Evolutionary conservation across 2,113 vertebrate genomes (phyloP), one percentile per base, ranked within the genome.

Genomic region (Hiodon tergisus): DNA sequence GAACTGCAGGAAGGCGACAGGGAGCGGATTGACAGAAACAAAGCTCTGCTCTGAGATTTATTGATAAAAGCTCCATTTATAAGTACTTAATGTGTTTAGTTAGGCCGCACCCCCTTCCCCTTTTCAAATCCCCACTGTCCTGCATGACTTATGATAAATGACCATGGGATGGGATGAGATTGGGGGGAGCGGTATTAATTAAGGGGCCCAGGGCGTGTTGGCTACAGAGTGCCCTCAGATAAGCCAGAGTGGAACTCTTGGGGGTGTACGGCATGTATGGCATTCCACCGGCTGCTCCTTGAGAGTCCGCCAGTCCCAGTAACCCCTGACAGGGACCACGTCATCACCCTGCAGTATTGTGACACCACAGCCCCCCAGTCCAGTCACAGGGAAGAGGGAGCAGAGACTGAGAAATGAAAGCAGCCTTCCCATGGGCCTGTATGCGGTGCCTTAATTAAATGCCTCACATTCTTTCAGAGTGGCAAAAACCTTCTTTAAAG

Each of bases 371-470:
- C 82, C 87, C 84, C 87, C 80, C 86, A 83, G 86, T 85, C 87
- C 76, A 81, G 83, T 85, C 81, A 81, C 80, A 78, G 78, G 74
- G 51, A 55, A 8, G 63, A 72, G 69, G 61, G 75, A 84, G 76
- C 57, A 75, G 80, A 69, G 81, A 86, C 83, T 81, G 72, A 87
- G 84, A 90, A 86, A 93, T 90, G 90, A 91, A 89, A 89, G 88
- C 85, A 82, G 79, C 84, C 79, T 85, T 87, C 90, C 85, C 81
- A 52, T 71, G 84, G 83, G 86, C 69, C 81, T 75, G 73, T 77
- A 85, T 69, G 55, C 0, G 50, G 85, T 79, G 79, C 80, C 80
- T 80, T 94, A 93, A 95, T 96, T 95, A 95, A 94, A 93, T 85
- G 85, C 76, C 87, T 83, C 62, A 78, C 91, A 95, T 94, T 95